phyloP scores from a whole-genome alignment of 2,113 vertebrate genomes.

The Planiliza haematocheilus region DNA sequence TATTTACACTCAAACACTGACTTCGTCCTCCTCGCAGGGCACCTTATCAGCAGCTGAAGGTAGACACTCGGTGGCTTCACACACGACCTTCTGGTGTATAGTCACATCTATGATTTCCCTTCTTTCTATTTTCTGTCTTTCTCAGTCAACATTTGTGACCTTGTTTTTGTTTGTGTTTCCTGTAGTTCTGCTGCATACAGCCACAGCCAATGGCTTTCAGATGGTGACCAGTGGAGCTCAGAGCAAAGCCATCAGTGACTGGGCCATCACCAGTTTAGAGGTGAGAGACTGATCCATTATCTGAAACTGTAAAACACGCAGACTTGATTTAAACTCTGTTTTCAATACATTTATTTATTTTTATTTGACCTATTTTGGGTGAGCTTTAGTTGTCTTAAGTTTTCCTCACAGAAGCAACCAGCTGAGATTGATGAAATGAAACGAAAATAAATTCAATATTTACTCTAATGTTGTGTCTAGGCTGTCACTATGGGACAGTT shows the following conservation, averaged over 20 bases:
- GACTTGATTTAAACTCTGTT: neutral
- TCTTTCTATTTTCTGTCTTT: too few species aligned
- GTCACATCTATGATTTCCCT: too few species aligned
- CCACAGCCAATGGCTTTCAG: constrained; percentile 98
- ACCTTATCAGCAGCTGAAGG: constrained; percentile 95
- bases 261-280: constrained; percentile 98
- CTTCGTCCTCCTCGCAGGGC: constrained; percentile 92
- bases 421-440: too few species aligned
- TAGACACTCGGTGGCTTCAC: constrained; percentile 45
- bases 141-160: neutral
- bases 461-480: too few species aligned
- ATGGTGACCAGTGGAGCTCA: constrained; percentile 98
- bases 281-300: constrained; percentile 78
- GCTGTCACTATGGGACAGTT: too few species aligned
- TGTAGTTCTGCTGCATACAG: constrained; percentile 93
- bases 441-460: too few species aligned
- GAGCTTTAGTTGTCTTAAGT: too few species aligned
- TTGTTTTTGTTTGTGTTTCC: constrained; percentile 1
- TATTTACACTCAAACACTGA: constrained; percentile 94
- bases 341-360: too few species aligned
- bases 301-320: neutral
- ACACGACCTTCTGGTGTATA: neutral
- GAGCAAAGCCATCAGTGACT: constrained; percentile 96
- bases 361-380: too few species aligned
- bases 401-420: too few species aligned